Conservation (phyloP, 2,113 vertebrate species). For the Sminthopsis crassicaudata region DNA sequence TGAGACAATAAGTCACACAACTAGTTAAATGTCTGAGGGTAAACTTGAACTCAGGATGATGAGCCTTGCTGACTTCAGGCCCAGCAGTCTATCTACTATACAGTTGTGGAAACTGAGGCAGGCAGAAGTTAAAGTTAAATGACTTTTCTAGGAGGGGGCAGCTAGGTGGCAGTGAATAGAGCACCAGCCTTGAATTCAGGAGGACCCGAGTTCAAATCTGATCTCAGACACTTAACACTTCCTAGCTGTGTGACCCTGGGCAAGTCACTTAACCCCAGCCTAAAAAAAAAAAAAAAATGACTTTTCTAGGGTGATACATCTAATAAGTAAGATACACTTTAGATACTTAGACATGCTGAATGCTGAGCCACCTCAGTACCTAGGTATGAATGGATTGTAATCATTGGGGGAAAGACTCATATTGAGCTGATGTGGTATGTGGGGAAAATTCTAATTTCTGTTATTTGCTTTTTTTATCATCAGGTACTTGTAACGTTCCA, state of each 20-base stretch:
- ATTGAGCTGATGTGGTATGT: not conserved
- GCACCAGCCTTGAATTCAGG: too few species aligned
- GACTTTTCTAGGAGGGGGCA: not conserved
- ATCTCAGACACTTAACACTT: too few species aligned
- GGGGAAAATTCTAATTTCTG: not conserved
- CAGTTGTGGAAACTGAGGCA: not conserved
- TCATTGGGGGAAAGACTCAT: not conserved
- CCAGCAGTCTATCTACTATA: not conserved
- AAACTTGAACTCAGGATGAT: not conserved
- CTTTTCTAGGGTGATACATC: not conserved
- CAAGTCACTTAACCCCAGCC: too few species aligned
- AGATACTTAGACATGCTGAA: too few species aligned
- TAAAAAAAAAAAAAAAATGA: too few species aligned
- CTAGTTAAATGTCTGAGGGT: too few species aligned
- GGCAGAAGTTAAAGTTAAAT: not conserved
- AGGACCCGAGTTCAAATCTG: too few species aligned
- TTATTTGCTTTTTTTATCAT: conserved; percentile 64
- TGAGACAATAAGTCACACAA: not conserved
- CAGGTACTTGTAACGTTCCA: conserved; percentile 80
- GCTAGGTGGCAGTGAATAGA: too few species aligned
- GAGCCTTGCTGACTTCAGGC: not conserved
- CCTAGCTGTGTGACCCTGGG: too few species aligned
- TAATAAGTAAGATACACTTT: not conserved
- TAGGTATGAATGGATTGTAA: not conserved
- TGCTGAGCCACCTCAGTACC: not conserved